Percentiles rank a stretch among this genome's conserved stretches.
phyloP scores from a whole-genome alignment of 2,113 vertebrate genomes.

The Chionomys nivalis region DNA sequence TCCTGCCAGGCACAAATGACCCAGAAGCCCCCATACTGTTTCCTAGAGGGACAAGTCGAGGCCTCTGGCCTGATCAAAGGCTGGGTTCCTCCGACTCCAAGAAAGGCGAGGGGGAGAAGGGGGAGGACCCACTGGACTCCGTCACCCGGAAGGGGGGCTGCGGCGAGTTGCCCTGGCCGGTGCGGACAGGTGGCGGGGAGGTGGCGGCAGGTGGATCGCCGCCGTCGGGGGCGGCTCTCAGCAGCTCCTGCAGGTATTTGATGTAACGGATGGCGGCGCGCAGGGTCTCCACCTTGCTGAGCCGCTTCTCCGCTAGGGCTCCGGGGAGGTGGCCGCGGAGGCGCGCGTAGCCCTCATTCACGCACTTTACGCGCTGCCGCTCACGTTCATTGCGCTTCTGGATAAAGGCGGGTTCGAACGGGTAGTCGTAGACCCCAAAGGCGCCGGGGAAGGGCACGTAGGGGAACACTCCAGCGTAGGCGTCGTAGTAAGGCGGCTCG shows the following conservation, averaged over 20 bases:
- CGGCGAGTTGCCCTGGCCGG: constrained; percentile 59
- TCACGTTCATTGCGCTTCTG: constrained; percentile 92
- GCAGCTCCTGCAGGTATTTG: constrained; percentile 88
- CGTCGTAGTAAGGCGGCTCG: constrained; percentile 83
- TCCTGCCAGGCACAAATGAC: background rate
- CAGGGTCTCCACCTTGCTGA: constrained; percentile 93
- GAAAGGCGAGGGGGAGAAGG: constrained; percentile 71
- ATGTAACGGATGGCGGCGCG: constrained; percentile 92
- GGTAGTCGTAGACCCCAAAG: constrained; percentile 87
- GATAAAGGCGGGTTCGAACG: constrained; percentile 90
- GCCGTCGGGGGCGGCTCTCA: constrained; percentile 74
- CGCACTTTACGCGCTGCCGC: constrained; percentile 90
- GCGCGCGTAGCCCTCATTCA: constrained; percentile 91
- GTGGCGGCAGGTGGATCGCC: background rate
- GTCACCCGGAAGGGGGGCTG: background rate
- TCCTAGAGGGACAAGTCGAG: background rate
- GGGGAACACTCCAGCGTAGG: constrained; percentile 83
- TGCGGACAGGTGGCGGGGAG: constrained; percentile 43
- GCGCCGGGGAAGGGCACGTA: constrained; percentile 86
- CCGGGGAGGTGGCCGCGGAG: constrained; percentile 90
- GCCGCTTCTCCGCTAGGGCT: constrained; percentile 84
- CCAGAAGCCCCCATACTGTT: background rate
- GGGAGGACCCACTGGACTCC: background rate
- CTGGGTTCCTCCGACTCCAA: constrained; percentile 76
- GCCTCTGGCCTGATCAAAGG: background rate